Evolutionary conservation across 2,888 invertebrate genomes (phyloP).

Genomic region (Lycaena phlaeas): DNA sequence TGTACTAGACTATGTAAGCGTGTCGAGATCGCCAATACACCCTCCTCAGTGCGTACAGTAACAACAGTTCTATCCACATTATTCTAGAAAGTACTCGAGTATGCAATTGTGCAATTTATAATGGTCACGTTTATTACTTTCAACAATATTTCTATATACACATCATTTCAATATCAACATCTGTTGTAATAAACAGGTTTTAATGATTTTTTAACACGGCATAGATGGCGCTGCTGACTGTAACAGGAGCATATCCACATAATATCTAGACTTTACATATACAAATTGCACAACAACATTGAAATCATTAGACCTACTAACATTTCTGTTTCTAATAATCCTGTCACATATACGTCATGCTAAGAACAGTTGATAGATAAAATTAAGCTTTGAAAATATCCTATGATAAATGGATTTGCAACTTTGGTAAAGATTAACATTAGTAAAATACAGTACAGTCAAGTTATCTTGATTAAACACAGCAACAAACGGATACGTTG

Average conservation of each 20-base stretch:
- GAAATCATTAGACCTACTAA: constrained; percentile 14
- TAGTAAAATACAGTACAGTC: too few species aligned
- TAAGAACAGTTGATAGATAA: constrained; percentile 26
- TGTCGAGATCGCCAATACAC: constrained; percentile 24
- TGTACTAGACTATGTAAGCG: constrained; percentile 23
- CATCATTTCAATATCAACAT: too few species aligned
- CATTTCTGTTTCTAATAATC: constrained; percentile 22
- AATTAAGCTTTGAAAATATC: background rate
- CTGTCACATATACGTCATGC: constrained; percentile 65
- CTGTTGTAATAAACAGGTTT: too few species aligned
- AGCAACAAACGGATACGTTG: too few species aligned
- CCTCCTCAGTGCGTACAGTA: constrained; percentile 24
- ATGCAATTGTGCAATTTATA: background rate
- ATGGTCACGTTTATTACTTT: too few species aligned
- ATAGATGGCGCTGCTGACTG: too few species aligned
- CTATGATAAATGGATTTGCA: background rate
- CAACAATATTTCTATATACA: too few species aligned
- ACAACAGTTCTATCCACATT: constrained; percentile 15
- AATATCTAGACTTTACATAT: too few species aligned
- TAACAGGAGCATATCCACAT: too few species aligned
- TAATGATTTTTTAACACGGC: too few species aligned
- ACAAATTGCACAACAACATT: background rate
- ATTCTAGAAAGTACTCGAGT: background rate
- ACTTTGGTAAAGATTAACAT: too few species aligned
- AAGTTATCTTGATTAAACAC: too few species aligned